These are phyloP conservation scores for Zelostemma sp. DNA, from an alignment of 1,140 invertebrate genomes.

Conservation along the genomic window DNA sequence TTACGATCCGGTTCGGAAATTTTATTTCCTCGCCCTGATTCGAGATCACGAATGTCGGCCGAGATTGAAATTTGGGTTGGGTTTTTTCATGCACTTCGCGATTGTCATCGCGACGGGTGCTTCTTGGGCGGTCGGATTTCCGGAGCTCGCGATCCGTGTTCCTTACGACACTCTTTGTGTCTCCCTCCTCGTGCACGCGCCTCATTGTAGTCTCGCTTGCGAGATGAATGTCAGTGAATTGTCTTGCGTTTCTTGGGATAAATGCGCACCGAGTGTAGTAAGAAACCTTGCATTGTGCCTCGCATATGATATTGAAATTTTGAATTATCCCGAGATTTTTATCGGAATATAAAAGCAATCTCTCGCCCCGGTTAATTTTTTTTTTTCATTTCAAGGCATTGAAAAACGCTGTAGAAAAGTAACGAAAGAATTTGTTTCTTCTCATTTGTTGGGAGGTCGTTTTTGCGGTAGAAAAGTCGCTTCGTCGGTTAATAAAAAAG, in stretches of 20 bases:
- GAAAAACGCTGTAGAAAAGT: too few relatives aligned
- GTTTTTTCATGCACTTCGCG: too few relatives aligned
- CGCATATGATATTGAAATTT: slow-evolving; percentile 29
- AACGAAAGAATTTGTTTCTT: too few relatives aligned
- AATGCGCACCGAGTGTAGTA: slow-evolving; percentile 19
- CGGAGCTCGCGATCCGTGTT: slow-evolving; percentile 20
- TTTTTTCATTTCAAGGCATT: too few relatives aligned
- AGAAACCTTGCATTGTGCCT: slow-evolving; percentile 29
- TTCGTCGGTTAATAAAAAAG: slow-evolving; percentile 24
- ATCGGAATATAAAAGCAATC: too few relatives aligned
- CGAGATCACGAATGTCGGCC: too few relatives aligned
- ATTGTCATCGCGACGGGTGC: too few relatives aligned
- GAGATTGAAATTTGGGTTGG: too few relatives aligned
- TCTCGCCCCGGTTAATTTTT: too few relatives aligned
- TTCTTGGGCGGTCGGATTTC: slow-evolving; percentile 29
- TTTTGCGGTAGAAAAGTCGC: not conserved
- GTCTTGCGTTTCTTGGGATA: slow-evolving; percentile 33
- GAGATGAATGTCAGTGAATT: slow-evolving; percentile 32
- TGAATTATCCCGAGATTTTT: slow-evolving; percentile 12
- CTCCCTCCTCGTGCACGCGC: slow-evolving; percentile 15
- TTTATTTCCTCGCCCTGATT: too few relatives aligned
- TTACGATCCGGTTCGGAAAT: too few relatives aligned
- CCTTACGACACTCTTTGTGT: slow-evolving; percentile 23
- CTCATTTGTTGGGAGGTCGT: too few relatives aligned
- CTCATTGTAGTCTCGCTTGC: slow-evolving; percentile 33